phyloP scores from a whole-genome alignment of 1,140 invertebrate genomes.

The Rhysida immarginata region DNA sequence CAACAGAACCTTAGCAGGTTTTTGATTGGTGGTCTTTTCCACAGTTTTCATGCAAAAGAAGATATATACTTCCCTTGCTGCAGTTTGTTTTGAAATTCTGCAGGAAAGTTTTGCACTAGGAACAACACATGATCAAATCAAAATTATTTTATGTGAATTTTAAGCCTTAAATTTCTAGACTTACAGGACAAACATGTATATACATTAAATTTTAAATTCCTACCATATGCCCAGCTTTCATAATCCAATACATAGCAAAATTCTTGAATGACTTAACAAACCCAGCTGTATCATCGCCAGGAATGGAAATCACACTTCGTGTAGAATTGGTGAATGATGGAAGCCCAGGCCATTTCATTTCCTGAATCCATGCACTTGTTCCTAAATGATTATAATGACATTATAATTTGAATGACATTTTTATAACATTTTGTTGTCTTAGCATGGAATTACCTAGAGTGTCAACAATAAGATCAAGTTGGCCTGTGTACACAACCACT shows the following conservation, averaged over 20 bases:
- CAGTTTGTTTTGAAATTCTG: not conserved
- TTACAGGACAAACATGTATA: not conserved
- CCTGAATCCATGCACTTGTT: constrained; percentile 51
- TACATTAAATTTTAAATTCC: constrained; percentile 16
- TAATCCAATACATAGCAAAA: constrained; percentile 57
- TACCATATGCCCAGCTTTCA: constrained; percentile 54
- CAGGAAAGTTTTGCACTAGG: not conserved
- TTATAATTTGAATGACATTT: not conserved
- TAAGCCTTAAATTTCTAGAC: not conserved
- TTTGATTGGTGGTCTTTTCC: no score
- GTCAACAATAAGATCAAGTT: constrained; percentile 52
- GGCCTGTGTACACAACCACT: constrained; percentile 50
- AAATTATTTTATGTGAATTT: not conserved
- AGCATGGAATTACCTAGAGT: constrained; percentile 37
- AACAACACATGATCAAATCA: not conserved
- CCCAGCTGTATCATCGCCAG: constrained; percentile 40
- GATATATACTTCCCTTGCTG: not conserved
- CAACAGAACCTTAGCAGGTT: no score
- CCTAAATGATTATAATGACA: constrained; percentile 28
- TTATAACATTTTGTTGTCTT: not conserved
- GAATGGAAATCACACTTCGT: constrained; percentile 38
- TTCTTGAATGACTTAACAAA: constrained; percentile 47
- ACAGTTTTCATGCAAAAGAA: no score
- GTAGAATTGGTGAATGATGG: constrained; percentile 34
- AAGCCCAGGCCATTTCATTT: constrained; percentile 43